These are phyloP conservation scores for Eupsittula cactorum DNA, from an alignment of 2,113 vertebrate genomes.

Conservation along the genomic window DNA sequence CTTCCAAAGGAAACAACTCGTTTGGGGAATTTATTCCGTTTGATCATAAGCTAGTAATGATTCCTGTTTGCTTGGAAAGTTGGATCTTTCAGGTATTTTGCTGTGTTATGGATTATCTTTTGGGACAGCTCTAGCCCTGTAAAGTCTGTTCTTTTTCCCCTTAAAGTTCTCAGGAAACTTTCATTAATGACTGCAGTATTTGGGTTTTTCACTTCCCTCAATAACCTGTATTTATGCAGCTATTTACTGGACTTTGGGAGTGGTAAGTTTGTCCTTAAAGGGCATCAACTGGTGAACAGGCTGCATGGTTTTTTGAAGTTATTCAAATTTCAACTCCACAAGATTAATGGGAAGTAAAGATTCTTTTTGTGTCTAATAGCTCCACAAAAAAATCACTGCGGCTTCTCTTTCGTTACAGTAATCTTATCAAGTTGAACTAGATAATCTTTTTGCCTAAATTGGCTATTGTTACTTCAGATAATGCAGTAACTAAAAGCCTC, in stretches of 20 bases:
- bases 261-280: background rate
- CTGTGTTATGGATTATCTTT: background rate
- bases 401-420: slow-evolving; percentile 1
- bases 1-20: background rate
- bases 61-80: background rate
- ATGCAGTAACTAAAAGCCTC: slow-evolving; percentile 69
- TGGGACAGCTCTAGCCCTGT: background rate
- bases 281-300: background rate
- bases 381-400: slow-evolving; percentile 5
- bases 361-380: slow-evolving; percentile 17
- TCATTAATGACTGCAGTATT: background rate
- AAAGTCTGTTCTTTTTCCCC: background rate
- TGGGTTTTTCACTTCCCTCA: background rate
- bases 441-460: slow-evolving; percentile 58
- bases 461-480: slow-evolving; percentile 37
- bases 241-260: background rate
- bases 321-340: background rate
- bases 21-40: background rate
- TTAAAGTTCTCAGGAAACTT: background rate
- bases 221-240: background rate
- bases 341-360: background rate
- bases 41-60: background rate
- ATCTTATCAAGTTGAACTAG: slow-evolving; percentile 52
- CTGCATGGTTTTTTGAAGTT: background rate
- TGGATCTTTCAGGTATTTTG: background rate